phyloP scores from a whole-genome alignment of 1,140 invertebrate species.

The Ephestia elutella region DNA sequence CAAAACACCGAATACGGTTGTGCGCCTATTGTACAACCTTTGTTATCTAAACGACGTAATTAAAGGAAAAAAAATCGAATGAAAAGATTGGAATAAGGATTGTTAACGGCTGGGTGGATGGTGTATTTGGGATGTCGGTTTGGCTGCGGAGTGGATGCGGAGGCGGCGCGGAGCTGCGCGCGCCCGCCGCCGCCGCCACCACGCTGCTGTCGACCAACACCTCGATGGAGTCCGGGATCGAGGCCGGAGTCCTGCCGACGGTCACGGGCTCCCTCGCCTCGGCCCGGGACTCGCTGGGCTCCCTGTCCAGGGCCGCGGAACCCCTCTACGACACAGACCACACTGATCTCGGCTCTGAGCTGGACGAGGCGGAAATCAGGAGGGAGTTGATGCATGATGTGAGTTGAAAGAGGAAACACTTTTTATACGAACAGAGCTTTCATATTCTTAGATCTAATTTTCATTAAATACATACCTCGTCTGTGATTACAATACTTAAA shows the following conservation, averaged over 20 bases:
- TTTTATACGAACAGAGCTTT: no score
- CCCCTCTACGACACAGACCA: constrained; percentile 84
- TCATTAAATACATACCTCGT: no score
- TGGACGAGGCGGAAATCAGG: constrained; percentile 84
- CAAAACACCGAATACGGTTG: background rate
- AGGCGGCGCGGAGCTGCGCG: constrained; percentile 43
- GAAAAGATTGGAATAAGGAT: no score
- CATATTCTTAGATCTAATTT: no score
- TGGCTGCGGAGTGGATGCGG: constrained; percentile 63
- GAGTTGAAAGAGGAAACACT: constrained; percentile 19
- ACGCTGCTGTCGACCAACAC: constrained; percentile 67
- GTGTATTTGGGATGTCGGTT: constrained; percentile 61
- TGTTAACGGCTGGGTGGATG: constrained; percentile 51
- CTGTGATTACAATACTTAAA: no score
- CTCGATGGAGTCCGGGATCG: constrained; percentile 73
- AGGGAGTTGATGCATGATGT: constrained; percentile 85
- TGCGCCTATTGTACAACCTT: no score
- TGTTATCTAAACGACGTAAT: no score
- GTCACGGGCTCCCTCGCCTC: constrained; percentile 80
- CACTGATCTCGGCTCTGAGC: constrained; percentile 83
- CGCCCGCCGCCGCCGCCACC: constrained; percentile 46
- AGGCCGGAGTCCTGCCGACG: constrained; percentile 78
- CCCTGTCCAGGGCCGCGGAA: constrained; percentile 76
- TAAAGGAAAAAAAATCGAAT: no score
- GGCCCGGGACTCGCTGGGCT: constrained; percentile 75